Percentiles rank a stretch among this genome's conserved stretches.
Evolutionary conservation across 2,797 vertebrate species (phyloP).

Genomic region (Notolepis coatsorum): DNA sequence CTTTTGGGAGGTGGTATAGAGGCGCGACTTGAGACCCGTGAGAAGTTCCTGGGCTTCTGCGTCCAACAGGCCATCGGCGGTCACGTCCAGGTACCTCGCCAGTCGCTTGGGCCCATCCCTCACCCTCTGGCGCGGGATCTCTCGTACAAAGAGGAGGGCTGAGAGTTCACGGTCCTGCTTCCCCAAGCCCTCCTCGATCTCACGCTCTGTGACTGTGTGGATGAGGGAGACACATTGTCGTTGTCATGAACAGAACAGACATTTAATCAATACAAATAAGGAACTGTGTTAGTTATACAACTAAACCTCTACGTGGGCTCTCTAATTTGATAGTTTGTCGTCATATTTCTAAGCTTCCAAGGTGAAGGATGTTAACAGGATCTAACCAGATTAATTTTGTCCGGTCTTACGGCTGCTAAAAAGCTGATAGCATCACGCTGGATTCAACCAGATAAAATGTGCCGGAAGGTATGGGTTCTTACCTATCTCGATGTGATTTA

Average conservation of each 20-base stretch:
- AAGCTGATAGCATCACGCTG: too few species aligned
- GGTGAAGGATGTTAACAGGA: too few species aligned
- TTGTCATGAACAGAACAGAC: background rate
- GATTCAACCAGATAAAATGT: too few species aligned
- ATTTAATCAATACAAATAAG: too few species aligned
- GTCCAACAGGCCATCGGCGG: slow-evolving; percentile 71
- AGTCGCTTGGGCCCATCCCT: slow-evolving; percentile 64
- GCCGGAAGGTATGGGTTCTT: too few species aligned
- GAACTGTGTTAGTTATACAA: too few species aligned
- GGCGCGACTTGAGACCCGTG: slow-evolving; percentile 72
- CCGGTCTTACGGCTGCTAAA: too few species aligned
- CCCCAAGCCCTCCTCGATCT: slow-evolving; percentile 81
- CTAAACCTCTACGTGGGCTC: too few species aligned
- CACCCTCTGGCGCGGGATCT: slow-evolving; percentile 70
- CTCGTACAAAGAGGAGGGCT: slow-evolving; percentile 80
- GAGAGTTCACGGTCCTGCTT: slow-evolving; percentile 16
- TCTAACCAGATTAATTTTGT: too few species aligned
- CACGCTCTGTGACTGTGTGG: slow-evolving; percentile 77
- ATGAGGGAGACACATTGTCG: slow-evolving; percentile 9
- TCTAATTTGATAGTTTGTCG: too few species aligned
- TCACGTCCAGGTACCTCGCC: slow-evolving; percentile 71
- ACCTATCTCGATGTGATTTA: too few species aligned
- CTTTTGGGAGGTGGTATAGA: slow-evolving; percentile 45
- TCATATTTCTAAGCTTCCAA: too few species aligned
- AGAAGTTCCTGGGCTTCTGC: slow-evolving; percentile 77